Evolutionary conservation across 2,888 invertebrate genomes (phyloP).

Genomic region (Sinohyriopsis cumingii): DNA sequence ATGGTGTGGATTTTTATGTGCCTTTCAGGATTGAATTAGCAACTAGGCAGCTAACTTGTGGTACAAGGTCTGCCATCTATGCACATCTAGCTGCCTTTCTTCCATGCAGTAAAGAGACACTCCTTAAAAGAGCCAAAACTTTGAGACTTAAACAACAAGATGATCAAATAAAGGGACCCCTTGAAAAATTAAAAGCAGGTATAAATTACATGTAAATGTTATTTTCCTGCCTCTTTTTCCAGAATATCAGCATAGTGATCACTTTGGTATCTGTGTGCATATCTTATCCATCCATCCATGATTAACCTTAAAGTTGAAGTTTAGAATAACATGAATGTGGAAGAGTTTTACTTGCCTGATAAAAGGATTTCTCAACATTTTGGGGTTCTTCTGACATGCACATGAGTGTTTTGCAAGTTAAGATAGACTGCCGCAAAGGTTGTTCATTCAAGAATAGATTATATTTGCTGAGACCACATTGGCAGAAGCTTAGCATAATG

Average conservation of each 20-base stretch:
- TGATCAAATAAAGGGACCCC: constrained; percentile 73
- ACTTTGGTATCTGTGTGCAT: not conserved
- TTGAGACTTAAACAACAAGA: constrained; percentile 75
- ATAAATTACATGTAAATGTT: constrained; percentile 20
- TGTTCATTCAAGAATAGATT: too few relatives aligned
- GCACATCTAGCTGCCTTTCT: constrained; percentile 75
- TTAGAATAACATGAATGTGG: too few relatives aligned
- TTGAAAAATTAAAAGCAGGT: constrained; percentile 74
- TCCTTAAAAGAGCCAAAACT: constrained; percentile 77
- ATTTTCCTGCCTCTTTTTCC: too few relatives aligned
- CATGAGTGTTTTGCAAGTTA: too few relatives aligned
- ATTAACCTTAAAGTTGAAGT: too few relatives aligned
- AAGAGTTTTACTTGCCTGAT: too few relatives aligned
- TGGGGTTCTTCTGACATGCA: too few relatives aligned
- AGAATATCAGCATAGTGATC: not conserved
- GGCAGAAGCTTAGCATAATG: too few relatives aligned
- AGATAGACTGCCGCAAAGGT: too few relatives aligned
- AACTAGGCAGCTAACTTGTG: constrained; percentile 59
- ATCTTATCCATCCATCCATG: too few relatives aligned
- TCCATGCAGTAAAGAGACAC: constrained; percentile 76
- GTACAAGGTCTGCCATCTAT: constrained; percentile 73
- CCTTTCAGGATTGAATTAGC: constrained; percentile 56
- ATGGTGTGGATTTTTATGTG: not conserved
- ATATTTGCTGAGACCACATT: too few relatives aligned
- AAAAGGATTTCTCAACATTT: too few relatives aligned